Conservation (phyloP, 2,888 invertebrate species). For the Conchocele bisecta region DNA sequence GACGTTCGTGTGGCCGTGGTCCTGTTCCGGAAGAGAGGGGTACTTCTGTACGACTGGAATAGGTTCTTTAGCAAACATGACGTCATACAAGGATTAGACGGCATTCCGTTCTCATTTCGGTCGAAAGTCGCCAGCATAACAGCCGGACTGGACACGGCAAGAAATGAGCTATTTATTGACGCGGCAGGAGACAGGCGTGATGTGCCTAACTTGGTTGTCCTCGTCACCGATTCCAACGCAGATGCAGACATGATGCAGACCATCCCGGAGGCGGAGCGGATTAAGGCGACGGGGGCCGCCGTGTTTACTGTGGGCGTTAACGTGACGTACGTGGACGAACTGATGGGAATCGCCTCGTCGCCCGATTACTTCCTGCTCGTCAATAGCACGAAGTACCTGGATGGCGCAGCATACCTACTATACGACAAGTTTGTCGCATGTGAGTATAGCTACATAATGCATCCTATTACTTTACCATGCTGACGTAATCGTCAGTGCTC, state of each 20-base stretch:
- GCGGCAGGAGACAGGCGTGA: slow-evolving; percentile 59
- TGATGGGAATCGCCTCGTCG: slow-evolving; percentile 49
- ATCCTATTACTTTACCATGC: too few species aligned
- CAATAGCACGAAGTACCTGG: slow-evolving; percentile 24
- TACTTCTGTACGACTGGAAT: slow-evolving; percentile 66
- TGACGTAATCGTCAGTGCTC: too few species aligned
- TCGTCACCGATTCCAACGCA: slow-evolving; percentile 70
- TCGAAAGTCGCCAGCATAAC: slow-evolving; percentile 61
- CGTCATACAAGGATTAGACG: slow-evolving; percentile 58
- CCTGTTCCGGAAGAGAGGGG: slow-evolving; percentile 55
- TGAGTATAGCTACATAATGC: too few species aligned
- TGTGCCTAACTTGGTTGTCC: slow-evolving; percentile 67
- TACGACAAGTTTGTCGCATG: slow-evolving; percentile 47
- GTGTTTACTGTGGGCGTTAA: slow-evolving; percentile 58
- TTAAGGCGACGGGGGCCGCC: slow-evolving; percentile 48
- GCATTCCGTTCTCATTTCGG: slow-evolving; percentile 53
- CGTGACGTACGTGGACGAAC: slow-evolving; percentile 56
- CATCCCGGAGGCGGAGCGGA: slow-evolving; percentile 44
- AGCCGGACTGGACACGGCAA: slow-evolving; percentile 64
- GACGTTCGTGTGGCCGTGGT: slow-evolving; percentile 66
- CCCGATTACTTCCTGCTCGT: slow-evolving; percentile 31
- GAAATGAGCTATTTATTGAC: slow-evolving; percentile 51
- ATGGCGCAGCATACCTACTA: slow-evolving; percentile 8
- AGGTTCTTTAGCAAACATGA: slow-evolving; percentile 59
- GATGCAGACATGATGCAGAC: slow-evolving; percentile 48